phyloP scores from a whole-genome alignment of 2,797 vertebrate species.

The Muscicapa comitata region DNA sequence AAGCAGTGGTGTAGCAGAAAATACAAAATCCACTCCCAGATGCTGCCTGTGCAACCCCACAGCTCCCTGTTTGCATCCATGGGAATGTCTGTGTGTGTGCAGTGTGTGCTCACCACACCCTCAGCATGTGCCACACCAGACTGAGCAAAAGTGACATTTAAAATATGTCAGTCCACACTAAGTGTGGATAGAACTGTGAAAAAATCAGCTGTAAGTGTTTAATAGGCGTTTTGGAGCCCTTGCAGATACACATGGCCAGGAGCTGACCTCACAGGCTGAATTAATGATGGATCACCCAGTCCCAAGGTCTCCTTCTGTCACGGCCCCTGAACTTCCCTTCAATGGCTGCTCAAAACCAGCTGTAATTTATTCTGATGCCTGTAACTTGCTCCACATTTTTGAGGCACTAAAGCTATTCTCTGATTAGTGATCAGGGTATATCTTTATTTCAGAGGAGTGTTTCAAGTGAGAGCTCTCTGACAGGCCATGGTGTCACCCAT shows the following conservation, averaged over 20 bases:
- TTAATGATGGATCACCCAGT: neutral
- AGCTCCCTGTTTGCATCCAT: no score
- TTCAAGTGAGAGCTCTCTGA: neutral
- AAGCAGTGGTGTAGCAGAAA: neutral
- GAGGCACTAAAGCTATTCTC: neutral
- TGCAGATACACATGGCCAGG: neutral
- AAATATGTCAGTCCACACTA: neutral
- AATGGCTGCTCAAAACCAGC: neutral
- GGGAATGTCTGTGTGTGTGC: no score
- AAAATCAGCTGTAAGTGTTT: neutral
- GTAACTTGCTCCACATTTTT: neutral
- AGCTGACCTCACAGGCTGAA: neutral
- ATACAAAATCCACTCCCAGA: rapidly evolving
- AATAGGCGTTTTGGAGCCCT: neutral
- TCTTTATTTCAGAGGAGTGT: neutral
- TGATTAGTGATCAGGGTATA: neutral
- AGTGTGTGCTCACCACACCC: no score
- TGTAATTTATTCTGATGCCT: constrained; percentile 48
- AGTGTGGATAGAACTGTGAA: neutral
- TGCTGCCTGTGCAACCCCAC: rapidly evolving
- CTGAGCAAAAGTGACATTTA: neutral
- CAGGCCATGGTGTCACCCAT: neutral
- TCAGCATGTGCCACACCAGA: neutral
- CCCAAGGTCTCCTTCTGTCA: neutral
- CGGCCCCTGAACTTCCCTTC: neutral